Percentiles rank a stretch among this genome's conserved stretches.
phyloP scores from a whole-genome alignment of 2,888 invertebrate genomes.

The Hanleya hanleyi region DNA sequence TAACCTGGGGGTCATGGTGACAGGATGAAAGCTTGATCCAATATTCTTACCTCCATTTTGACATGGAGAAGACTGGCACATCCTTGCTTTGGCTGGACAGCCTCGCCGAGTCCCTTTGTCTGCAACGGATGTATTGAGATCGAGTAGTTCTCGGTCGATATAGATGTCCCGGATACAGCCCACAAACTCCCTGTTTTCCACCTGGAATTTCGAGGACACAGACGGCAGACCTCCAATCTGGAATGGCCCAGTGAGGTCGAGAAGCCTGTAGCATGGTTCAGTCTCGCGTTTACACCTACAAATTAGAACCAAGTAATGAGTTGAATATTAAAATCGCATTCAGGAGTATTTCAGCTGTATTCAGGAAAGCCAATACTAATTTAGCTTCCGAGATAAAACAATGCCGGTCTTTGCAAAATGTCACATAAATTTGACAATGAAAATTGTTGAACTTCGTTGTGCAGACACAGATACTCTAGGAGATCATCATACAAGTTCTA shows the following conservation, averaged over 20 bases:
- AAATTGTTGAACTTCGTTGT: too few relatives aligned
- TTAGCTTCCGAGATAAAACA: too few relatives aligned
- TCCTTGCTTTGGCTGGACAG: constrained; percentile 88
- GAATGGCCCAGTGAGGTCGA: constrained; percentile 92
- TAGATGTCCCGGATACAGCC: constrained; percentile 93
- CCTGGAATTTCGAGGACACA: constrained; percentile 60
- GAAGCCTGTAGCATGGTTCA: constrained; percentile 80
- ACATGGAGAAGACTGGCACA: constrained; percentile 90
- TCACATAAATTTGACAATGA: too few relatives aligned
- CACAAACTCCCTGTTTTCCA: constrained; percentile 80
- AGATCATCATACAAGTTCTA: too few relatives aligned
- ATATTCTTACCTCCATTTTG: constrained; percentile 87
- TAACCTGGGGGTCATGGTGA: too few relatives aligned
- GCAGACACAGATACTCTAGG: too few relatives aligned
- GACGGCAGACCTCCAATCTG: constrained; percentile 92
- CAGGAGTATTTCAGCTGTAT: too few relatives aligned
- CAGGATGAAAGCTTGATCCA: too few relatives aligned
- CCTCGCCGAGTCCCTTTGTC: constrained; percentile 81
- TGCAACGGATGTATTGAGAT: constrained; percentile 79
- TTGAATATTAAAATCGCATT: too few relatives aligned
- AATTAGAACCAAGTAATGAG: constrained; percentile 19
- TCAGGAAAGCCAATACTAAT: too few relatives aligned
- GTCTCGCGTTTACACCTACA: constrained; percentile 75
- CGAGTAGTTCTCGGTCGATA: constrained; percentile 89
- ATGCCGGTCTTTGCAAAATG: too few relatives aligned